These are phyloP conservation scores for Trissoscelio sp. DNA, from an alignment of 2,888 invertebrate species.

Conservation along the genomic window DNA sequence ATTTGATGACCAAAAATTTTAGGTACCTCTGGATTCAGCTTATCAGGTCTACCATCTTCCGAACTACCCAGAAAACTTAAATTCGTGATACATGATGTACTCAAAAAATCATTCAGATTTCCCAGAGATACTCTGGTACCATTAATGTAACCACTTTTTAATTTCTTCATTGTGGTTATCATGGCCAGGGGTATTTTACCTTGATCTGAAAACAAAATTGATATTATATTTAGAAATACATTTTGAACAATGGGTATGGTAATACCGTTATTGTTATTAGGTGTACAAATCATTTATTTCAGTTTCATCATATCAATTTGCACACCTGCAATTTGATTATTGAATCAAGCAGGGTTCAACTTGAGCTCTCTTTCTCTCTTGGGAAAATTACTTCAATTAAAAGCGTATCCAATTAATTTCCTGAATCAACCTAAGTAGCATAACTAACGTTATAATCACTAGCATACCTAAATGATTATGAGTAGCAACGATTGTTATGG, in stretches of 20 bases:
- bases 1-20: neutral
- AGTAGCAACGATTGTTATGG: slow-evolving; percentile 94
- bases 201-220: slow-evolving; percentile 87
- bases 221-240: neutral
- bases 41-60: slow-evolving; percentile 95
- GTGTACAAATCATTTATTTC: too few species aligned
- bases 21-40: slow-evolving; percentile 80
- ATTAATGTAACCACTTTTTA: slow-evolving; percentile 99
- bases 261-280: too few species aligned
- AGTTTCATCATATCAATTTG: too few species aligned
- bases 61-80: slow-evolving; percentile 97
- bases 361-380: slow-evolving; percentile 3
- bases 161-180: slow-evolving; percentile 98
- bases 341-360: slow-evolving; percentile 16
- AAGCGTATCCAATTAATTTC: slow-evolving; percentile 39
- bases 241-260: neutral
- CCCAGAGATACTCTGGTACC: slow-evolving; percentile 99
- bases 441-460: slow-evolving; percentile 44
- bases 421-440: slow-evolving; percentile 29
- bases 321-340: neutral
- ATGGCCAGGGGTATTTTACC: slow-evolving; percentile 96
- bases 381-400: neutral
- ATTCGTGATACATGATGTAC: slow-evolving; percentile 98
- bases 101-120: slow-evolving; percentile 96
- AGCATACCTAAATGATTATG: slow-evolving; percentile 92